Conservation (phyloP, 2,113 vertebrate genomes). For the Arothron firmamentum region DNA sequence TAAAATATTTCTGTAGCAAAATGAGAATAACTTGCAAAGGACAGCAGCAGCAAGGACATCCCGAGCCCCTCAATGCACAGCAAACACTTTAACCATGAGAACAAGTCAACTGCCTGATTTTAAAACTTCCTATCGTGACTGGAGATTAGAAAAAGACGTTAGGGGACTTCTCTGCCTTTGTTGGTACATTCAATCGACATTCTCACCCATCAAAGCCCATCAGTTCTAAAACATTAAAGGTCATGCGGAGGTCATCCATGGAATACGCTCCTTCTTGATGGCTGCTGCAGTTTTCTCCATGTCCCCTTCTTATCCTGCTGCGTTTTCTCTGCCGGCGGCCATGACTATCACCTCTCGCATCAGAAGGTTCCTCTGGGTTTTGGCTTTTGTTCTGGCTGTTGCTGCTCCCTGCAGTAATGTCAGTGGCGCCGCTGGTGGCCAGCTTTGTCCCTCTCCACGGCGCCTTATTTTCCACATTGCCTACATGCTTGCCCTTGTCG, state of each 20-base stretch:
- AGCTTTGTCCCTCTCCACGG: rapidly evolving
- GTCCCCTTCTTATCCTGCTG: background rate
- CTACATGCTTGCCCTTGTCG: background rate
- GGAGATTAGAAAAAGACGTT: too few species aligned
- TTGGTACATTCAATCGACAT: background rate
- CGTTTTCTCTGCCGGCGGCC: background rate
- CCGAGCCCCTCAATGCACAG: too few species aligned
- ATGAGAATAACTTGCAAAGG: too few species aligned
- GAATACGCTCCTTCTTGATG: background rate
- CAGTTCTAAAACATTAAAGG: background rate
- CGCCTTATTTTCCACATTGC: background rate
- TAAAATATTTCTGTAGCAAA: too few species aligned
- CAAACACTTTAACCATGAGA: too few species aligned
- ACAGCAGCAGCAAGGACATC: too few species aligned
- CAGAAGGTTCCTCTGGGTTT: background rate
- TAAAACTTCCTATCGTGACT: too few species aligned
- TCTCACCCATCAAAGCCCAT: background rate
- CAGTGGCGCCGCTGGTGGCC: background rate
- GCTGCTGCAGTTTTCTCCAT: background rate
- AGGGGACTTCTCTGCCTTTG: too few species aligned
- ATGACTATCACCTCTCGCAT: background rate
- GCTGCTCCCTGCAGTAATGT: background rate
- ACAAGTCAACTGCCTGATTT: too few species aligned
- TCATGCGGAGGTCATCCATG: background rate
- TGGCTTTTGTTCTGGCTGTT: too few species aligned